phyloP scores from a whole-genome alignment of 2,797 vertebrate species.

The Chiloscyllium punctatum region DNA sequence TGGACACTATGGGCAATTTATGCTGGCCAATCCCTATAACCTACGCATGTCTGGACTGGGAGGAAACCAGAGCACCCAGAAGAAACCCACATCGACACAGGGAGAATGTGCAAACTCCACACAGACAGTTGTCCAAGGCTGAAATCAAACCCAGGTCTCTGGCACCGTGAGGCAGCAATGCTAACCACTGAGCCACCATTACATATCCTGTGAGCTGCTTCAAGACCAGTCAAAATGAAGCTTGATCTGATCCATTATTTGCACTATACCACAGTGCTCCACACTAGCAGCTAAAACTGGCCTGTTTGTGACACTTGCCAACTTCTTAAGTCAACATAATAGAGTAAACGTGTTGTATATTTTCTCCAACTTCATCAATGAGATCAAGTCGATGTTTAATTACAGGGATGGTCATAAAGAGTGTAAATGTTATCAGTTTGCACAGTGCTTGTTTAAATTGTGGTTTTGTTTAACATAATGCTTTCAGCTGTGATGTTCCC shows the following conservation, averaged over 20 bases:
- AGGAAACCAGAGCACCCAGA: too few relatives aligned
- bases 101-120: too few relatives aligned
- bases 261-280: neutral
- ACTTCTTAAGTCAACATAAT: neutral
- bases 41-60: too few relatives aligned
- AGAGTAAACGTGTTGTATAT: neutral
- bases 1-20: too few relatives aligned
- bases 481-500: neutral
- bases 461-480: neutral
- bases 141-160: too few relatives aligned
- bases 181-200: neutral
- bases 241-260: neutral
- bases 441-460: neutral
- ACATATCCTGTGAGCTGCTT: neutral
- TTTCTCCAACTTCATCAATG: neutral
- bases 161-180: too few relatives aligned
- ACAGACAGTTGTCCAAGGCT: too few relatives aligned
- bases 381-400: neutral
- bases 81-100: too few relatives aligned
- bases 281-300: neutral
- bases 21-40: too few relatives aligned
- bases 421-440: neutral
- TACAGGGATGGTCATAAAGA: neutral
- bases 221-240: neutral
- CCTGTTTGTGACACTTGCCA: neutral